A percentile compares a stretch with the other conserved stretches of the same genome.
phyloP scores from a whole-genome alignment of 2,113 vertebrate genomes.

The Oreochromis aureus region DNA sequence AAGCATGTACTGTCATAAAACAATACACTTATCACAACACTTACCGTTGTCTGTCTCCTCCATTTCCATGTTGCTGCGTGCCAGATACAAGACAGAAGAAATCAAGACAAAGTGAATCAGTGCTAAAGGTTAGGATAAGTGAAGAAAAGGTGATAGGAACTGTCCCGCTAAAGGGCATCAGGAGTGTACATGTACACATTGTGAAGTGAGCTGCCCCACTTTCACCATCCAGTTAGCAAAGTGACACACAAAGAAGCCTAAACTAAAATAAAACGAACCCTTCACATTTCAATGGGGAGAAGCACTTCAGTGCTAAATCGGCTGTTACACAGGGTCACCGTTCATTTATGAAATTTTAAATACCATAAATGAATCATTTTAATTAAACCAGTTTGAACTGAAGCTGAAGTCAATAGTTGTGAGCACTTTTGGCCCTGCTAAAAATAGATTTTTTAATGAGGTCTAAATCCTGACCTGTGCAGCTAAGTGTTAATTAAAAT shows the following conservation, averaged over 20 bases:
- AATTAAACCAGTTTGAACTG: not conserved
- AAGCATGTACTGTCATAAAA: not conserved
- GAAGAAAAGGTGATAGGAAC: not conserved
- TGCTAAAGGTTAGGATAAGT: not conserved
- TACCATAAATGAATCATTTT: not conserved
- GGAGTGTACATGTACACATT: not conserved
- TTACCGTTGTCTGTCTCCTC: slow-evolving; percentile 70
- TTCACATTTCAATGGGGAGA: not conserved
- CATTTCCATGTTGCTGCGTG: slow-evolving; percentile 72
- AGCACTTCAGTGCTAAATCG: not conserved
- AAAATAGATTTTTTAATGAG: not conserved
- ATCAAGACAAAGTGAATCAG: not conserved
- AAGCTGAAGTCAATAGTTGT: not conserved
- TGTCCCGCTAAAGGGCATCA: not conserved
- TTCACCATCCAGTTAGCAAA: not conserved
- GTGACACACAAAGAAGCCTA: not conserved
- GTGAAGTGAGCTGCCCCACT: not conserved
- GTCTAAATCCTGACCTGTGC: not conserved
- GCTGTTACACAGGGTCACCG: not conserved
- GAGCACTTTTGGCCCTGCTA: not conserved
- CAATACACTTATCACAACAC: slow-evolving; percentile 3
- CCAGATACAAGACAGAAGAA: slow-evolving; percentile 23
- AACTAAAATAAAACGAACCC: not conserved
- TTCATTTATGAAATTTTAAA: not conserved
- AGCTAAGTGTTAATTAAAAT: not conserved